phyloP scores from a whole-genome alignment of 92 coral and sea anemone species.

The Zoanthus sociatus region DNA sequence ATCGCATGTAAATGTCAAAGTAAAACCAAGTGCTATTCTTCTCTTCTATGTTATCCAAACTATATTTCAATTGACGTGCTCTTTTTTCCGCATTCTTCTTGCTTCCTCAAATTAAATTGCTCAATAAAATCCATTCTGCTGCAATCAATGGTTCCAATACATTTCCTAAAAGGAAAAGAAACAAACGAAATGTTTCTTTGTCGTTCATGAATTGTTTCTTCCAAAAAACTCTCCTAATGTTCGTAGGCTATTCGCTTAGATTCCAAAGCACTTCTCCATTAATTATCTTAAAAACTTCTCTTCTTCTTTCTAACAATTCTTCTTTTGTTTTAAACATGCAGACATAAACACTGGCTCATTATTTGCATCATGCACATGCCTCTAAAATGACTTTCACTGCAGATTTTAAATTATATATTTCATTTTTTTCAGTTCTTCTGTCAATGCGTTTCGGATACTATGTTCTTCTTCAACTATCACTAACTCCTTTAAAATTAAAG shows the following conservation, averaged over 20 bases:
- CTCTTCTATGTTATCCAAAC: neutral
- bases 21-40: neutral
- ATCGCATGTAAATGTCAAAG: neutral
- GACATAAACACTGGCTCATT: no score
- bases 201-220: no score
- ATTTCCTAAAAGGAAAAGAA: neutral
- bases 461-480: no score
- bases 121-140: neutral
- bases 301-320: neutral
- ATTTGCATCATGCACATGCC: no score
- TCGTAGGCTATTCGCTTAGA: neutral
- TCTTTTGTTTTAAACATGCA: no score
- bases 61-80: neutral
- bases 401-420: no score
- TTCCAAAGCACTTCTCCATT: neutral
- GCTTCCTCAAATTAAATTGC: neutral
- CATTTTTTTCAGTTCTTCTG: no score
- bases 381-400: no score
- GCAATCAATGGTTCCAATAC: neutral
- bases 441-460: no score
- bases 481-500: no score
- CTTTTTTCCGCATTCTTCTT: neutral
- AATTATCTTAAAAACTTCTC: neutral
- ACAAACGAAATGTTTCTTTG: no score
- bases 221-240: neutral